Base-by-base conservation (phyloP, 2,888 invertebrate genomes). In the Pterobdella sp. region DNA sequence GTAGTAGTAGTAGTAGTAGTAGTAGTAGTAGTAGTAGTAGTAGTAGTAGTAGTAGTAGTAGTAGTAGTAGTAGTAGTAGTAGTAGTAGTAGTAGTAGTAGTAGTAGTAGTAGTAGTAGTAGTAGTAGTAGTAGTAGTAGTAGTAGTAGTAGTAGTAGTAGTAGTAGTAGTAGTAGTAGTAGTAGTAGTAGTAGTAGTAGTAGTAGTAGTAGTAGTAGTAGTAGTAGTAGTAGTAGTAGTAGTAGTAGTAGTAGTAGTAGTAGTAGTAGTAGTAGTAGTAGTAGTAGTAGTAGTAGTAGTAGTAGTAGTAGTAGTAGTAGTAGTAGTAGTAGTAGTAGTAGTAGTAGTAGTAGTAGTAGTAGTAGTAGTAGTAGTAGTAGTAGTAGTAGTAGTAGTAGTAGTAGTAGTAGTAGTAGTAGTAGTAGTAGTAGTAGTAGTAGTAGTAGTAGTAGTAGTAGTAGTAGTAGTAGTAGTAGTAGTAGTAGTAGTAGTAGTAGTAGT, bases 1-100 rank as follows among this genome's bases (percentile, higher is more conserved):
- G 52, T 52, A 52, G 52, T 52, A 52, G 52, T 52, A 52, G 52
- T 52, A 52, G 52, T 52, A 52, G 52, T 52, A 52, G 52, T 52
- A 52, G 52, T 52, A 52, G 52, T 52, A 52, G 52, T 52, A 52
- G 52, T 52, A 52, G 52, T 52, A 52, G 52, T 52, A 52, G 52
- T 52, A 52, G 52, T 52, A 52, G 52, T 52, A 52, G 52, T 52
- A 52, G 52, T 52, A 52, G 52, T 52, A 52, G 52, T 52, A 52
- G 52, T 52, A 52, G 52, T 52, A 52, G 52, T 52, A 52, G 52
- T 52, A 52, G 52, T 52, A 52, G 52, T 52, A 52, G 52, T 52
- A 52, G 52, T 52, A 52, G 52, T 52, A 52, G 52, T 52, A 52
- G 52, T 52, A 52, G 52, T 52, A 52, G 52, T 52, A 52, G 52